Base-by-base conservation (phyloP, 1,140 invertebrate species). In the Ceratitis capitata region DNA sequence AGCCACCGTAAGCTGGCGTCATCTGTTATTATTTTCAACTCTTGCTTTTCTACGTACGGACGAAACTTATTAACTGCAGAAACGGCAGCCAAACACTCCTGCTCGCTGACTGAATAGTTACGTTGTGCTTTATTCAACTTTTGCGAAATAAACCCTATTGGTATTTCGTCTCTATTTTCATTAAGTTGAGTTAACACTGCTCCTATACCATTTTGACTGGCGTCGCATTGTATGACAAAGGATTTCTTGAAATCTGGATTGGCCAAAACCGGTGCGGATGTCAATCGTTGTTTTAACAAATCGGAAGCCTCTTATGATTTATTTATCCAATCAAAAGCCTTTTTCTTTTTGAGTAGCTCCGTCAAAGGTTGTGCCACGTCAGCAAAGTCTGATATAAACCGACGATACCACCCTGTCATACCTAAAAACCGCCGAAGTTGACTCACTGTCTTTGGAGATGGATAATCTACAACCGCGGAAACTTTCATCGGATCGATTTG, bases 401-500 rank as follows among this genome's bases (percentile, higher is more conserved):
- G 56, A 12, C 74, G 10, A 61, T 29, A 61, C 91, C 90, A 92
- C 0, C 88, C 88, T 0, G 90, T 87, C 84, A 93, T 92, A 3
- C 93, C 93, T 0, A 93, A 84, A 86, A 94, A 93, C 1, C 89
- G 82, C 29, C 91, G 84, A 0, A 93, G 26, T 61, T 93, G 89
- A 78, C 89, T 92, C 6, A 89, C 84, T 51, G 86, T 82, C 56
- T 69, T 84, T 9, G 86, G 86, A 2, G 45, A 14, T n/a, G 85
- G 85, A 61, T 82, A 87, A 35, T 84, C 69, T 35, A 19, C 56
- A 16, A 87, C 86, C 0, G 88, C 87, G 6, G 7, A n/a, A 0
- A 90, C 56, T 69, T 90, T 89, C 7, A 85, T 83, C 3, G 61
- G 86, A 82, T 92, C 89, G 0, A 89, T 89, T 12, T 86, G 58